Conservation (phyloP, 2,113 vertebrate species). For the Synodontis membranacea region DNA sequence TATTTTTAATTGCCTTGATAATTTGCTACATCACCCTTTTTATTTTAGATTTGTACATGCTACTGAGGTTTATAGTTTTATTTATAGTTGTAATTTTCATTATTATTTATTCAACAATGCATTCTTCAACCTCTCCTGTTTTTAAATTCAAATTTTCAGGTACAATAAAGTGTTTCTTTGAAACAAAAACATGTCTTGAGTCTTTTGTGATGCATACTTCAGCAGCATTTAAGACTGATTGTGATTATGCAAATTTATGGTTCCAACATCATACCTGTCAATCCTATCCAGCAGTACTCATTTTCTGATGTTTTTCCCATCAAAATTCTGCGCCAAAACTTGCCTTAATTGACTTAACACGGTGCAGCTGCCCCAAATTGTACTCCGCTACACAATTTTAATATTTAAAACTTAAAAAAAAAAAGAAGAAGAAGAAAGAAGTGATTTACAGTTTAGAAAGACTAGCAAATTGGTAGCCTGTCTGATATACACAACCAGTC, state of each 20-base stretch:
- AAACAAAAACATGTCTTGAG: constrained; percentile 23
- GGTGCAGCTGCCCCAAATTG: neutral
- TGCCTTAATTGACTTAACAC: neutral
- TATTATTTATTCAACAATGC: constrained; percentile 41
- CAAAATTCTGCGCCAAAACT: neutral
- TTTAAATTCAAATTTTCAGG: constrained; percentile 70
- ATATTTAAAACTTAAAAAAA: too few species aligned
- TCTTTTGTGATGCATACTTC: neutral
- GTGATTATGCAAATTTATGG: neutral
- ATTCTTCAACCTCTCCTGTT: constrained; percentile 63
- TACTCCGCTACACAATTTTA: too few species aligned
- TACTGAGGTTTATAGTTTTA: constrained; percentile 65
- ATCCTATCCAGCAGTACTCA: neutral
- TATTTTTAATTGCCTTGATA: constrained; percentile 26
- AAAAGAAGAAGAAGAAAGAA: too few species aligned
- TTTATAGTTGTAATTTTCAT: constrained; percentile 45
- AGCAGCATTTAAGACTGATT: neutral
- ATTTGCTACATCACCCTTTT: constrained; percentile 42
- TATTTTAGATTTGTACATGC: constrained; percentile 56
- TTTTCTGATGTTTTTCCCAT: neutral
- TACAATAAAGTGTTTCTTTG: constrained; percentile 68
- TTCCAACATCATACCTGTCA: neutral
- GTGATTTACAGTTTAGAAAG: neutral
- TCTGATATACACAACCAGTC: neutral
- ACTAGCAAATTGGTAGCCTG: neutral